A percentile compares a stretch with the other conserved stretches of the same genome.
Conservation (phyloP, 2,797 vertebrate species). For the Acipenser ruthenus region DNA sequence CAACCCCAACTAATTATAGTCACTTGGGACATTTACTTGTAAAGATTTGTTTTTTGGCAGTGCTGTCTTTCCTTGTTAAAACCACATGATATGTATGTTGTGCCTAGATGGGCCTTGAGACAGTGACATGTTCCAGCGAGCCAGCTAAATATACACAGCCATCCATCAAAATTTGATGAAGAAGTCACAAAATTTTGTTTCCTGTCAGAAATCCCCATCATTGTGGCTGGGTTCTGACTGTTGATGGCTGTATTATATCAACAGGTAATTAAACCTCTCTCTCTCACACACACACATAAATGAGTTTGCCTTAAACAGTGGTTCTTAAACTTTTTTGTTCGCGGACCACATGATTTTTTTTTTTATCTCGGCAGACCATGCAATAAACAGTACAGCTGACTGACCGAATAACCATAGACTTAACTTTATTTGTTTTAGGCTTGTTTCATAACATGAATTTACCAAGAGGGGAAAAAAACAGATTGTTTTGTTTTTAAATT, state of each 20-base stretch:
- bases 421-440: no score
- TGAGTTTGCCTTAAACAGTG: no score
- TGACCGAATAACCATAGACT: no score
- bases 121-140: neutral
- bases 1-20: no score
- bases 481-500: no score
- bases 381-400: no score
- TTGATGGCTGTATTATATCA: neutral
- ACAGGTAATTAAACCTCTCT: neutral
- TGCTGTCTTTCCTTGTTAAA: neutral
- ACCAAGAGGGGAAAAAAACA: no score
- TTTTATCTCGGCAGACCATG: no score
- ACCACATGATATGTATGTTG: neutral
- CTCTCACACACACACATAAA: no score
- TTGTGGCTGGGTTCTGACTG: neutral
- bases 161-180: neutral
- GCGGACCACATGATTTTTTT: no score
- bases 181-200: slow-evolving; percentile 1
- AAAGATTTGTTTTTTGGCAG: neutral
- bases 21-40: neutral
- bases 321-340: no score
- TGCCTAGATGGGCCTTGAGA: neutral
- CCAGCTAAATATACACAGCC: neutral
- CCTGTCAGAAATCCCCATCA: neutral
- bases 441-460: no score